Conservation (phyloP, 2,888 invertebrate species). For the Plagodis dolabraria region DNA sequence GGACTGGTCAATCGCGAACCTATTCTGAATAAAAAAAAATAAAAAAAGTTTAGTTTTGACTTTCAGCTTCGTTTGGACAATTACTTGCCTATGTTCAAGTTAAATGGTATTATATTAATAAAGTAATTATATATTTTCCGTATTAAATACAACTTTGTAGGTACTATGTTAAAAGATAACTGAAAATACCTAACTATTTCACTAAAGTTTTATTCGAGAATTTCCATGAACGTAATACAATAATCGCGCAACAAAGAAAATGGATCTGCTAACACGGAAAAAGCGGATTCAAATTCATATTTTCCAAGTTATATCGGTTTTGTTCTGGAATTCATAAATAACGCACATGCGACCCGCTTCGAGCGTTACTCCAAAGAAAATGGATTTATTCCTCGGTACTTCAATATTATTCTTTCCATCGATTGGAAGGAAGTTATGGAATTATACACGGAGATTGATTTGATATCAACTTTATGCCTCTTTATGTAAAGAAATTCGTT, state of each 20-base stretch:
- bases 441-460: slow-evolving; percentile 6
- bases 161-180: not conserved
- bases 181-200: not conserved
- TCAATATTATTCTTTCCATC: slow-evolving; percentile 12
- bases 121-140: no score
- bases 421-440: slow-evolving; percentile 7
- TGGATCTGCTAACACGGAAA: slow-evolving; percentile 32
- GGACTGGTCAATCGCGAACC: no score
- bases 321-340: slow-evolving; percentile 50
- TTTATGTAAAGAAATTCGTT: no score
- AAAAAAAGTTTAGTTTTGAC: no score
- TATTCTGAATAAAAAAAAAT: no score
- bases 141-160: no score
- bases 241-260: slow-evolving; percentile 36
- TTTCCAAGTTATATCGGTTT: slow-evolving; percentile 52
- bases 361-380: slow-evolving; percentile 13
- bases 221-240: slow-evolving; percentile 30
- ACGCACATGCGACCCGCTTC: slow-evolving; percentile 39
- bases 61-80: no score
- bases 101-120: no score
- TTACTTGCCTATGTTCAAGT: no score
- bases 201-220: slow-evolving; percentile 1
- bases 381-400: slow-evolving; percentile 15
- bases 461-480: not conserved
- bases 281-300: slow-evolving; percentile 46